Base-by-base conservation (phyloP, 1,140 invertebrate species). In the Lethrus apterus region DNA sequence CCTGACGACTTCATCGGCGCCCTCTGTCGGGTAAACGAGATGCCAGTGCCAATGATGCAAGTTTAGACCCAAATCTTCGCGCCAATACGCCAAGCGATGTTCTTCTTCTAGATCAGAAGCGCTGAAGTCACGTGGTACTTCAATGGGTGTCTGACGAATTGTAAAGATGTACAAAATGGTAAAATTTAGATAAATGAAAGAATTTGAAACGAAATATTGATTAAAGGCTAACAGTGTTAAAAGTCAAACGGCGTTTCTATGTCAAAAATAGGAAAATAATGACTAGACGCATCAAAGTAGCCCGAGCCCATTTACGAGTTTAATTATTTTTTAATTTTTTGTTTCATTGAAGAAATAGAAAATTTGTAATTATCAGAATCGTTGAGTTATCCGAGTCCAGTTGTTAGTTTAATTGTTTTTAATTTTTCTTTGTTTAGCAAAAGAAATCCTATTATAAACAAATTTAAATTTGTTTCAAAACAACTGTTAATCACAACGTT, bases 1-100 rank as follows among this genome's bases (percentile, higher is more conserved):
- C 23, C 68, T 64, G 3, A 78, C 74, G 18, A 78, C 70, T 15
- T 62, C 59, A 0, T 30, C 26, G 3, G 69, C 60, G 8, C 68
- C 71, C 21, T 70, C 65, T 44, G 70, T 71, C 0, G 81, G 80
- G 54, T 83, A 83, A 0, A 83, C 75, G 41, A 83, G 60, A 66
- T 85, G 82, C 81, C 81, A 85, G 57, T 84, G 80, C 78, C 80
- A 83, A 52, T 84, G 82, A 57, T 84, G 81, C 21, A 80, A 70
- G 55, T 82, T 83, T 10, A 81, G 65, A 8, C 80, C 80, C 33
- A 74, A 62, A 55, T 75, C 77, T 58, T 80, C 78, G 3, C 81
- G 73, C 67, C 77, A 83, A 54, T 83, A 83, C 1, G 78, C 72
- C 34, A 83, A 29, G 7, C 78, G 73, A 55, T 83, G 79, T 48